Evolutionary conservation across 2,113 vertebrate genomes (phyloP), one percentile per base, ranked within the genome.

Genomic region (Oxyura jamaicensis): DNA sequence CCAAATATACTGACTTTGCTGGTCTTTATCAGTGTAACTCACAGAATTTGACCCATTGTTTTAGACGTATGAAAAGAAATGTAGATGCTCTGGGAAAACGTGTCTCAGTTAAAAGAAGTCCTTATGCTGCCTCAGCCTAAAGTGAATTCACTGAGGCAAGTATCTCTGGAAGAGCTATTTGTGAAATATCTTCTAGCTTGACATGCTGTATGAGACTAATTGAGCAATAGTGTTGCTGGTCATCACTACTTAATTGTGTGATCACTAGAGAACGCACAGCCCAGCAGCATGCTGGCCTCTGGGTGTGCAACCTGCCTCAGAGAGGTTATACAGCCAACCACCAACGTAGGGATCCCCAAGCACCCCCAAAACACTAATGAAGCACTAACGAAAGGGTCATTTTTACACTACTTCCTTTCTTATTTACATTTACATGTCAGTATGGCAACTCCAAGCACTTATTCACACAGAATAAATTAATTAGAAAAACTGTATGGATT

Each of bases 181-280:
- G 83, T 55, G 41, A 95, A 96, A 93, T 89, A 67, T 63, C 75
- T 94, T 89, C 77, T 66, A 80, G 77, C 46, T 66, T 74, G 58
- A 76, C 71, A 67, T 91, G 35, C 55, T 67, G 11, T 66, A 83
- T 31, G 60, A 95, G 91, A 83, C 83, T 93, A 95, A 93, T 92
- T 95, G 83, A 96, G 86, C 77, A 91, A 76, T 55, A 86, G 74
- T 20, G 80, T 91, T 95, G 83, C 86, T 74, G 87, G 89, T 89
- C 92, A 83, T 93, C 73, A 71, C 71, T 66, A 67, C 55, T 87
- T 91, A 89, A 94, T 83, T 73, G 71, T 56, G 77, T 62, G 86
- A 89, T 58, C 56, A 74, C 59, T 50, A 50, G 36, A 28, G 89
- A 63, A 52, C 0, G 2, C 90, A 76, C 44, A 93, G 81, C 50